Base-by-base conservation (phyloP, 23 tunicate species). In the Aplidium turbinatum region DNA sequence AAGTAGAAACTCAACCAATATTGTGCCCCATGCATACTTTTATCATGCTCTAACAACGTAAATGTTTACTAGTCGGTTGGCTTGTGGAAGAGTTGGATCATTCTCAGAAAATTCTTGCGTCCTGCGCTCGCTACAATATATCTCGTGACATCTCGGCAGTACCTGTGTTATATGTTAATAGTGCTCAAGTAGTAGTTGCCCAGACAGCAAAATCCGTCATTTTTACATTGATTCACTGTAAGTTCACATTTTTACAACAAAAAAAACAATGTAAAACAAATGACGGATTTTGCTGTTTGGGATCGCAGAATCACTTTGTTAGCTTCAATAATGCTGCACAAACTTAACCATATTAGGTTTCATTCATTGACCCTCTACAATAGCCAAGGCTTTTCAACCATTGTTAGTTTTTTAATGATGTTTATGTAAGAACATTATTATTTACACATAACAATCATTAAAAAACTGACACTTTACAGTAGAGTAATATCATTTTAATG, bases 101-200 rank as follows among this genome's bases (percentile, higher is more conserved):
- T 48, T 4, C 9, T 65, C 38, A 4, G 50, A 4, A 18, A 50
- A 50, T 18, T 48, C 72, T 65, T 65, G 50, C n/a, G n/a, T n/a
- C n/a, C n/a, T n/a, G n/a, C n/a, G n/a, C n/a, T n/a, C n/a, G n/a
- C n/a, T n/a, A 21, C 72, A 65, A 18, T 36, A 27, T 6, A 18
- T 4, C n/a, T 36, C 50, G 4, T 65, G 50, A 38, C 72, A 65
- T 9, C 51, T 38, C 29, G 72, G 72, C 72, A 65, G 7, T 6
- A 65, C 24, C 72, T 65, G 72, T 65, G 4, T 48, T 29, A 29
- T 29, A 60, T 30, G n/a, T 42, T 13, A 42, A 9, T 9, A 42
- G 9, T 42, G 9, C 13, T 42, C 48, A 9, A 42, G 9, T 42
- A 9, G 13, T 9, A 42, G 9, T 42, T n/a, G n/a, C n/a, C n/a